Base-by-base conservation (phyloP, 92 coral and sea anemone species). In the Galaxea fascicularis region DNA sequence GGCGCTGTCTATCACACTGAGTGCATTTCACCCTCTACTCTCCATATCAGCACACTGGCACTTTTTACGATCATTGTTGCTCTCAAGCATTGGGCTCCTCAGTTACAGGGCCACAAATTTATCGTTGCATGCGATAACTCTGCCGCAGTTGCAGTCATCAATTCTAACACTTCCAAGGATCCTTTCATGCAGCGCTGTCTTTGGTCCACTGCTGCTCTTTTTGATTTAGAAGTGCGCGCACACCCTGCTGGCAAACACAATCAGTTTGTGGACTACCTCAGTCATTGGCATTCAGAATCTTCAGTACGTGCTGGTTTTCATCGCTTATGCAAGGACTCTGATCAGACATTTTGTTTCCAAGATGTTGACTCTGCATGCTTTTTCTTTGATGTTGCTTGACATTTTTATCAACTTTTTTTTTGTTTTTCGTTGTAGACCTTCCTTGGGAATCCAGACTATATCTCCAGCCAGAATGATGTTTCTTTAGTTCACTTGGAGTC, bases 101-200 rank as follows among this genome's bases (percentile, higher is more conserved):
- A n/a, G n/a, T n/a, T n/a, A n/a, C n/a, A n/a, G n/a, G n/a, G n/a
- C n/a, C n/a, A n/a, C n/a, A n/a, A n/a, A n/a, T n/a, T n/a, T n/a
- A n/a, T n/a, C n/a, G n/a, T n/a, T n/a, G n/a, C n/a, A n/a, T n/a
- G n/a, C n/a, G n/a, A n/a, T n/a, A n/a, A n/a, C n/a, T n/a, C n/a
- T n/a, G n/a, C n/a, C n/a, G n/a, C n/a, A n/a, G n/a, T n/a, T 49
- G 54, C 54, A 15, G 54, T 49, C 54, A 49, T 49, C 54, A 49
- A 49, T 49, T 49, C 54, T 49, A 49, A 0, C 54, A 49, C 54
- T 49, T 60, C 54, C 49, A 57, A 13, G 15, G 74, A 84, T 39
- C 27, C 54, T 58, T 84, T 73, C 49, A 84, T 84, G 88, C 82
- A 84, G 74, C 88, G 66, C 54, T 74, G 88, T 49, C 54, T 49